Evolutionary conservation across 2,888 invertebrate species (phyloP).

Genomic region (Deilephila porcellus): DNA sequence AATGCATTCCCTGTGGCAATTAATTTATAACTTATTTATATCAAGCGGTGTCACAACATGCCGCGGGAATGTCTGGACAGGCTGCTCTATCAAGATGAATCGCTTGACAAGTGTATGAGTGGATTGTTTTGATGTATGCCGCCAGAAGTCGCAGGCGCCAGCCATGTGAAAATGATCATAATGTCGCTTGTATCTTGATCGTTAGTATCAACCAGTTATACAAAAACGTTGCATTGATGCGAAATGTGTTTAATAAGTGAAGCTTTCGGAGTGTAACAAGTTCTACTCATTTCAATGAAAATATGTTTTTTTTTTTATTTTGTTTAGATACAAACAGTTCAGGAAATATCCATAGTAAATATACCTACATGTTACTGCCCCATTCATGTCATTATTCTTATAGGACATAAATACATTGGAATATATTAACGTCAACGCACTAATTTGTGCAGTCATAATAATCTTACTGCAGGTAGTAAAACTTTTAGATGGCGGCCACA

Average conservation of each 20-base stretch:
- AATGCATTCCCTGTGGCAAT: conserved; percentile 59
- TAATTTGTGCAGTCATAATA: too few relatives aligned
- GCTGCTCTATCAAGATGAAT: conserved; percentile 63
- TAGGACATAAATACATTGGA: not conserved
- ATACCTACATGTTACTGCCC: not conserved
- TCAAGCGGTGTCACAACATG: conserved; percentile 51
- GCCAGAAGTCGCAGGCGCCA: conserved; percentile 42
- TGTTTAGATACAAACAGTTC: not conserved
- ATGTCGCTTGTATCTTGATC: conserved; percentile 1
- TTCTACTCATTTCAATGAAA: not conserved
- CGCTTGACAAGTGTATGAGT: conserved; percentile 60
- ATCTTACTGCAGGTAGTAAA: too few relatives aligned
- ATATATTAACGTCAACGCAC: too few relatives aligned
- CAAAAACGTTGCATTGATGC: not conserved
- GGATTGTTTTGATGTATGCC: conserved; percentile 44
- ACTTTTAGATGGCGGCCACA: too few relatives aligned
- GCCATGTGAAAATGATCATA: conserved; percentile 31
- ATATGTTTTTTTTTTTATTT: not conserved
- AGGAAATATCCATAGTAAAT: not conserved
- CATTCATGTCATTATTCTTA: not conserved
- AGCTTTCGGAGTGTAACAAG: not conserved
- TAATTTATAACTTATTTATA: conserved; percentile 58
- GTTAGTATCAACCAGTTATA: not conserved
- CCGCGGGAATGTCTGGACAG: conserved; percentile 46
- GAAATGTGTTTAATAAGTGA: not conserved